Percentiles rank a stretch among this genome's conserved stretches.
Conservation (phyloP, 2,888 invertebrate genomes). For the Diloba caeruleocephala region DNA sequence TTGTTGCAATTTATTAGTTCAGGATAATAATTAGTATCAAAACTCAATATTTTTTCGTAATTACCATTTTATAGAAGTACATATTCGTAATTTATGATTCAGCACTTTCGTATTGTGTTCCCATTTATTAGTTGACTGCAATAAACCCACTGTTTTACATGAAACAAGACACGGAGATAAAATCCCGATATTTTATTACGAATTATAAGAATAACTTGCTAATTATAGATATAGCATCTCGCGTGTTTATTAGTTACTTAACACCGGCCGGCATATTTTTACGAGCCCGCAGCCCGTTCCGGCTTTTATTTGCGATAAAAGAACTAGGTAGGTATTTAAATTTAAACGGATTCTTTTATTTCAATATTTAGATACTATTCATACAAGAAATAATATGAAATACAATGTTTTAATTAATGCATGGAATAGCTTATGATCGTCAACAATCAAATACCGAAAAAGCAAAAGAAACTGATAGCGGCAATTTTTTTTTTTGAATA, state of each 20-base stretch:
- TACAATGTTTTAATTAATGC: not conserved
- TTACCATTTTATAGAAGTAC: too few species aligned
- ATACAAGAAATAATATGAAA: not conserved
- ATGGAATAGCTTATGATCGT: not conserved
- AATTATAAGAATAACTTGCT: slow-evolving; percentile 42
- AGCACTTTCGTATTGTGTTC: slow-evolving; percentile 7
- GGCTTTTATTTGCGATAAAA: slow-evolving; percentile 39
- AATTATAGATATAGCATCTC: slow-evolving; percentile 51
- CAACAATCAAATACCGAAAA: too few species aligned
- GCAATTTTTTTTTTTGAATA: too few species aligned
- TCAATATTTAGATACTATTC: not conserved
- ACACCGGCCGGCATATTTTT: slow-evolving; percentile 51
- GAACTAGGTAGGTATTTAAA: slow-evolving; percentile 5
- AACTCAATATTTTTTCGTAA: too few species aligned
- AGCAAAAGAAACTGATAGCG: too few species aligned
- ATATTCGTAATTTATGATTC: too few species aligned
- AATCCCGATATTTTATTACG: slow-evolving; percentile 42
- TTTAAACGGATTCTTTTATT: not conserved
- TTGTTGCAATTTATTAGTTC: too few species aligned
- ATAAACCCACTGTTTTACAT: slow-evolving; percentile 35
- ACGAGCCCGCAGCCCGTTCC: slow-evolving; percentile 30
- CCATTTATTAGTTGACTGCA: slow-evolving; percentile 9
- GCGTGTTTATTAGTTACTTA: slow-evolving; percentile 47
- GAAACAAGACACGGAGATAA: slow-evolving; percentile 40
- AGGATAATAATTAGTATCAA: too few species aligned